phyloP scores from a whole-genome alignment of 2,113 vertebrate genomes.

The Tyto alba region DNA sequence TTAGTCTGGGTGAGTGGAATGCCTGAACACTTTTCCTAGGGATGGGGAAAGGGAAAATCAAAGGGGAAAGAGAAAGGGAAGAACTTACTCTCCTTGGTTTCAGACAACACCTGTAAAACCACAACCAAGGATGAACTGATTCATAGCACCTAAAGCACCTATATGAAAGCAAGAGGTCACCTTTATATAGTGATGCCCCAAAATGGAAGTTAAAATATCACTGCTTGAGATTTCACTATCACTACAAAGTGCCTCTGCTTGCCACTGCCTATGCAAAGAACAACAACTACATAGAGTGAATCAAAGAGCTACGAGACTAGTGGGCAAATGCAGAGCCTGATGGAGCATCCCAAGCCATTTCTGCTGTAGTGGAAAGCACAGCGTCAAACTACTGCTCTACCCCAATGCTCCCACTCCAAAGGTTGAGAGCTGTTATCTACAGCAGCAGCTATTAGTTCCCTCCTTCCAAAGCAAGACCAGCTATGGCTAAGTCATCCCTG shows the following conservation, averaged over 20 bases:
- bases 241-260: background rate
- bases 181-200: background rate
- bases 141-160: background rate
- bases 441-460: background rate
- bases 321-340: background rate
- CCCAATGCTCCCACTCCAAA: background rate
- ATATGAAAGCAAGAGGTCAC: background rate
- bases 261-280: background rate
- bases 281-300: background rate
- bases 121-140: background rate
- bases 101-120: background rate
- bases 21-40: background rate
- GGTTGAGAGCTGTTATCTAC: background rate
- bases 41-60: background rate
- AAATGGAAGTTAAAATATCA: background rate
- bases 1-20: background rate
- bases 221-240: background rate
- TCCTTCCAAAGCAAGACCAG: background rate
- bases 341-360: background rate
- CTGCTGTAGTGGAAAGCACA: background rate
- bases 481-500: background rate
- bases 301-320: background rate
- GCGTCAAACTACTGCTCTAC: background rate
- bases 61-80: background rate
- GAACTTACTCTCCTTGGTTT: background rate